Conservation (phyloP, 2,113 vertebrate genomes). For the Sorex araneus region DNA sequence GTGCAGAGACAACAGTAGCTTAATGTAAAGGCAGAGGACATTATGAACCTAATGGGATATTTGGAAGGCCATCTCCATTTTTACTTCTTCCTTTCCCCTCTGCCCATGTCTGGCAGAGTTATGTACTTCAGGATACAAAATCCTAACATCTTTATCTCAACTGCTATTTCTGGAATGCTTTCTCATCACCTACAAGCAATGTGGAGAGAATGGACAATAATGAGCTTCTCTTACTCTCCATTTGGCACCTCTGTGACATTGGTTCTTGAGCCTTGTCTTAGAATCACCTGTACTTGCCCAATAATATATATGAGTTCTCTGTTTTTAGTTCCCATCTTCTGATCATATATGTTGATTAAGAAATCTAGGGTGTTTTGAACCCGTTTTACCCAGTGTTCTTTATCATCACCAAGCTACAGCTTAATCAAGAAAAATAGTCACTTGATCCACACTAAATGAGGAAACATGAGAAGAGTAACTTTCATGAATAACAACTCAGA, state of each 20-base stretch:
- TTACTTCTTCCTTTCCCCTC: constrained; percentile 1
- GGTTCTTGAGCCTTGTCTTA: not conserved
- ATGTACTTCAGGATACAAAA: constrained; percentile 21
- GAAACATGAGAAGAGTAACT: constrained; percentile 45
- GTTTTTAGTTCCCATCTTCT: not conserved
- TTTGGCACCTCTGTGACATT: not conserved
- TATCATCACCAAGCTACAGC: not conserved
- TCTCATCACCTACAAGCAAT: not conserved
- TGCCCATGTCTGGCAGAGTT: not conserved
- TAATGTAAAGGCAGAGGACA: not conserved
- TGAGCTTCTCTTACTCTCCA: not conserved
- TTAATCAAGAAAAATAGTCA: not conserved
- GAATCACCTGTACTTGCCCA: not conserved
- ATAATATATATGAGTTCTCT: not conserved
- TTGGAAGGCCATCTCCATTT: not conserved
- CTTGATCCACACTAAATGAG: not conserved
- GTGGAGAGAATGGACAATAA: not conserved
- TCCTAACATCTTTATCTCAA: not conserved
- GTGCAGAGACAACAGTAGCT: not conserved
- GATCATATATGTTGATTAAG: not conserved
- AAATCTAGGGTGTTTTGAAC: not conserved
- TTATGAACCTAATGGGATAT: not conserved
- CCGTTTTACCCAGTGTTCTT: not conserved
- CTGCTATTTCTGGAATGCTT: not conserved
- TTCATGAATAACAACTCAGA: constrained; percentile 57